phyloP scores from a whole-genome alignment of 2,113 vertebrate genomes.

The Psammodynastes pulverulentus region DNA sequence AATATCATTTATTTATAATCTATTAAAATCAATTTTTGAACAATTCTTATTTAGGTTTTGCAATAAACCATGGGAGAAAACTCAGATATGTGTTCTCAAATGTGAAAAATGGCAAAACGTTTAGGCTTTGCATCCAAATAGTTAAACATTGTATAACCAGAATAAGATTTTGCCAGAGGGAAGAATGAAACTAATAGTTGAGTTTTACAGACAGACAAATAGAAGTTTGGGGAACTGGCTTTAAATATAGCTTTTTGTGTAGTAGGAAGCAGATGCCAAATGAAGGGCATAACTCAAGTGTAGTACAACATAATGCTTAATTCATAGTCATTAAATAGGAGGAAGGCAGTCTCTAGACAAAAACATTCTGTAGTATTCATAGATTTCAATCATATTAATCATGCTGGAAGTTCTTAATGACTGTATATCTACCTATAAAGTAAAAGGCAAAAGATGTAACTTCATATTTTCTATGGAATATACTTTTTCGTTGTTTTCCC shows the following conservation, averaged over 20 bases:
- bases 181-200: neutral
- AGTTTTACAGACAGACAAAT: neutral
- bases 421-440: neutral
- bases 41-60: neutral
- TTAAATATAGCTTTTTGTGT: neutral
- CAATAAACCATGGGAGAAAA: neutral
- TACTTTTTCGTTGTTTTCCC: neutral
- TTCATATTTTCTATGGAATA: neutral
- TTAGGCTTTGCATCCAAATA: neutral
- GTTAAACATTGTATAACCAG: neutral
- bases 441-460: neutral
- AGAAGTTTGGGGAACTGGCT: neutral
- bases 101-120: neutral
- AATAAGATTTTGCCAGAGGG: neutral
- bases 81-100: neutral
- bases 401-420: fast-evolving
- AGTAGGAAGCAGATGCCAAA: neutral
- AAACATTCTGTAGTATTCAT: neutral
- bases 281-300: slow-evolving; percentile 15
- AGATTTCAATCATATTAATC: fast-evolving
- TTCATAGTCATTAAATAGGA: neutral
- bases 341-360: neutral
- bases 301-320: neutral
- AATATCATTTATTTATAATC: neutral
- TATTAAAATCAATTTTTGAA: neutral